Evolutionary conservation across 2,888 invertebrate genomes (phyloP).

Genomic region (Daptonema setosum): DNA sequence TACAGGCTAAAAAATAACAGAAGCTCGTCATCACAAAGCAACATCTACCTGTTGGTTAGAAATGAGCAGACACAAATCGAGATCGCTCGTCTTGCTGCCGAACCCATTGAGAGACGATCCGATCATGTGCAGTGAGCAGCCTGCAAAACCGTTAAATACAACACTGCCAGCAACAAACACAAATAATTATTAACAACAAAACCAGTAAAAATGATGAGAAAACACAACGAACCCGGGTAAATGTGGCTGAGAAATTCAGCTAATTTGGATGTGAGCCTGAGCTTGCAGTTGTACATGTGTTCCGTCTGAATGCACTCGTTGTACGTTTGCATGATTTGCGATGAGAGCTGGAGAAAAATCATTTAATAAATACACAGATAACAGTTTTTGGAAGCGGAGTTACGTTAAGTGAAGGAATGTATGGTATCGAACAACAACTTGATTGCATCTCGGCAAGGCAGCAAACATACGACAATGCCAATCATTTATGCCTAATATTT

Average conservation of each 20-base stretch:
- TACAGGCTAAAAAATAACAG: no score
- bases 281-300: neutral
- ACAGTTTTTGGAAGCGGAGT: no score
- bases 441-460: no score
- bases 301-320: neutral
- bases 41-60: conserved; percentile 42
- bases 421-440: no score
- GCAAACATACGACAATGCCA: no score
- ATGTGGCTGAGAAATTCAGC: neutral
- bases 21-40: no score
- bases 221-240: neutral
- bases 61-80: conserved; percentile 76
- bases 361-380: no score
- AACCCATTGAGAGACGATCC: conserved; percentile 95
- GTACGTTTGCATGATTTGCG: neutral
- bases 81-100: conserved; percentile 69
- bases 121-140: conserved; percentile 53
- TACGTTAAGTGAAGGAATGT: no score
- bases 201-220: neutral
- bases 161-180: no score
- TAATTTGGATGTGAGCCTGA: neutral
- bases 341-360: neutral
- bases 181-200: neutral
- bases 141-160: conserved; percentile 8
- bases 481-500: no score